Conservation (phyloP, 2,888 invertebrate genomes). For the Seira musarum region DNA sequence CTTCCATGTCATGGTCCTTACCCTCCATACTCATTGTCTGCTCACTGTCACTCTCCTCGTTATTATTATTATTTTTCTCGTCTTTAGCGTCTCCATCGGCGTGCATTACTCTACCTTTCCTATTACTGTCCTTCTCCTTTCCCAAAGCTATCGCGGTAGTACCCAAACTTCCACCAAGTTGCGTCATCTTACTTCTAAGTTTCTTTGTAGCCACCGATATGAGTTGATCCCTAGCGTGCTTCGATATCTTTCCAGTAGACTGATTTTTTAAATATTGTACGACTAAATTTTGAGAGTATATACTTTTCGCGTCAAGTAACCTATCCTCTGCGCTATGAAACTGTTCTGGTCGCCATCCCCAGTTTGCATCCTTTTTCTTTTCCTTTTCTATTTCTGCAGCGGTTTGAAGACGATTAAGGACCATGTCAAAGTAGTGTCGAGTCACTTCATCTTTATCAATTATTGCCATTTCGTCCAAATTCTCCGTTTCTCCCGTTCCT, state of each 20-base stretch:
- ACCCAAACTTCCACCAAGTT: neutral
- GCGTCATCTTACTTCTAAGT: neutral
- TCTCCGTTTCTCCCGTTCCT: neutral
- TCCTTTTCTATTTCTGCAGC: neutral
- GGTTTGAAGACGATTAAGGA: neutral
- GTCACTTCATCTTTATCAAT: neutral
- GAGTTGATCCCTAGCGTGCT: conserved; percentile 21
- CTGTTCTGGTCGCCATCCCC: neutral
- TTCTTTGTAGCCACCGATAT: conserved; percentile 35
- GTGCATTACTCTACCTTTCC: no score
- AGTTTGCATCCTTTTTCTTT: neutral
- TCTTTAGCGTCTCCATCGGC: neutral
- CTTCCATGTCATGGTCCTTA: neutral
- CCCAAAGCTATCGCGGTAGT: neutral
- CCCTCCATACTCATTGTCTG: neutral
- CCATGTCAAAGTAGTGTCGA: conserved; percentile 22
- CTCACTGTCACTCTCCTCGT: neutral
- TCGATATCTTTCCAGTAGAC: conserved; percentile 26
- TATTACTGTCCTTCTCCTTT: no score
- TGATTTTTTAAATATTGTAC: conserved; percentile 30
- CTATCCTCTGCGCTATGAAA: conserved; percentile 43
- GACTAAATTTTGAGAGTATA: conserved; percentile 56
- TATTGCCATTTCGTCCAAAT: neutral
- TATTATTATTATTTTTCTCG: neutral
- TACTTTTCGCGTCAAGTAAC: conserved; percentile 51